Percentiles rank a stretch among this genome's conserved stretches.
These are phyloP conservation scores for Seriola dumerili DNA, from an alignment of 2,113 vertebrate species.

Conservation along the genomic window DNA sequence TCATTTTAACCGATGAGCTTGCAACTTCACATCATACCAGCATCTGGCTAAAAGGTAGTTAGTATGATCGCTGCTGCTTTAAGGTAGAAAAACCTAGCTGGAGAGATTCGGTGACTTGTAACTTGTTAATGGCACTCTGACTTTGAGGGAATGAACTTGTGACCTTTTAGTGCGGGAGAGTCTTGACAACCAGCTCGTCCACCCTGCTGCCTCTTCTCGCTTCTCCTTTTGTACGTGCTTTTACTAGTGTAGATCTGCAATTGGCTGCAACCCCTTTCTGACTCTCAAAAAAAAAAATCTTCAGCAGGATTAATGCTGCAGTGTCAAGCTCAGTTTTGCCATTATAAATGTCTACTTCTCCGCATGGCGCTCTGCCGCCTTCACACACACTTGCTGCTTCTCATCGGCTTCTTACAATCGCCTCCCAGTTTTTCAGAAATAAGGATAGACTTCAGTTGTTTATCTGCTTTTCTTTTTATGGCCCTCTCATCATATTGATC, in stretches of 20 bases:
- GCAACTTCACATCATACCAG: not conserved
- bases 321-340: not conserved
- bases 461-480: slow-evolving; percentile 9
- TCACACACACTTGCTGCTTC: not conserved
- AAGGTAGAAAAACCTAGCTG: not conserved
- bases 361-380: not conserved
- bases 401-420: not conserved
- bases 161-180: not conserved
- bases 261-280: not conserved
- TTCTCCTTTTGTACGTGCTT: not conserved
- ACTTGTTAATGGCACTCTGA: not conserved
- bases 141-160: not conserved
- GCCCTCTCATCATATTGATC: slow-evolving; percentile 12
- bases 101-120: not conserved
- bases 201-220: not conserved
- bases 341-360: not conserved
- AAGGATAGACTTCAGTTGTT: not conserved
- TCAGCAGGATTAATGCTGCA: slow-evolving; percentile 6
- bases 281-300: slow-evolving; percentile 5
- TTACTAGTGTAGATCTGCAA: not conserved
- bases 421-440: not conserved
- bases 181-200: not conserved
- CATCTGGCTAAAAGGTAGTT: not conserved
- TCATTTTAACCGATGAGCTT: slow-evolving; percentile 23
- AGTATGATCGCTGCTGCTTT: not conserved